Percentiles rank a stretch among this genome's conserved stretches.
phyloP scores from a whole-genome alignment of 2,888 invertebrate genomes.

The Julus scandinavius region DNA sequence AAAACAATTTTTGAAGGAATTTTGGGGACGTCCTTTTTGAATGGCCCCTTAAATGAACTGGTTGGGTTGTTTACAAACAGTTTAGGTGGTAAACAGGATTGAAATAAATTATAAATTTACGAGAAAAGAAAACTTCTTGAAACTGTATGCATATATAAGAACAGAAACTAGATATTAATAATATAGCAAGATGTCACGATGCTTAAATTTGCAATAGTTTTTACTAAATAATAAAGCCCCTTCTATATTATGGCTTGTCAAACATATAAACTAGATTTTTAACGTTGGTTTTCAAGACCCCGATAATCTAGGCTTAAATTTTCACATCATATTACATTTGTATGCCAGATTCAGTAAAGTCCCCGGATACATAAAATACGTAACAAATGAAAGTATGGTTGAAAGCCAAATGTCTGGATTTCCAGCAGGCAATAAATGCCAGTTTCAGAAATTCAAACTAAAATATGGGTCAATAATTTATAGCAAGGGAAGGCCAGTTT shows the following conservation, averaged over 20 bases:
- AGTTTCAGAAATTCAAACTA: background rate
- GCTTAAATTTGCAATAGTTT: slow-evolving; percentile 17
- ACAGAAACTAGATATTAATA: background rate
- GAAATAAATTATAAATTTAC: background rate
- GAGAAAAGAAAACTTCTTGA: background rate
- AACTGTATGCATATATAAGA: background rate
- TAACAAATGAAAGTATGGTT: background rate
- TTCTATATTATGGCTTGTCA: background rate
- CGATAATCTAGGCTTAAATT: background rate
- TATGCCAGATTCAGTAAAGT: background rate
- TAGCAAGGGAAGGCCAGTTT: background rate
- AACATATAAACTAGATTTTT: background rate
- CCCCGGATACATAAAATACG: background rate
- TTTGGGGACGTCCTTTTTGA: too few species aligned
- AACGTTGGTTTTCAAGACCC: background rate
- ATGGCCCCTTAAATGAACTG: too few species aligned
- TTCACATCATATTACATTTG: background rate
- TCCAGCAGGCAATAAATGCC: background rate
- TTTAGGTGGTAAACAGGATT: background rate
- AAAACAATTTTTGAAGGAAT: too few species aligned
- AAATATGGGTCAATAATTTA: background rate
- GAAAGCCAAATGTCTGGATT: background rate
- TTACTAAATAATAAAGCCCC: background rate
- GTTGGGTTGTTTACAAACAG: background rate
- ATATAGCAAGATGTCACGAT: slow-evolving; percentile 9